phyloP scores from a whole-genome alignment of 2,797 vertebrate genomes.

The Gallinago nigripennis region DNA sequence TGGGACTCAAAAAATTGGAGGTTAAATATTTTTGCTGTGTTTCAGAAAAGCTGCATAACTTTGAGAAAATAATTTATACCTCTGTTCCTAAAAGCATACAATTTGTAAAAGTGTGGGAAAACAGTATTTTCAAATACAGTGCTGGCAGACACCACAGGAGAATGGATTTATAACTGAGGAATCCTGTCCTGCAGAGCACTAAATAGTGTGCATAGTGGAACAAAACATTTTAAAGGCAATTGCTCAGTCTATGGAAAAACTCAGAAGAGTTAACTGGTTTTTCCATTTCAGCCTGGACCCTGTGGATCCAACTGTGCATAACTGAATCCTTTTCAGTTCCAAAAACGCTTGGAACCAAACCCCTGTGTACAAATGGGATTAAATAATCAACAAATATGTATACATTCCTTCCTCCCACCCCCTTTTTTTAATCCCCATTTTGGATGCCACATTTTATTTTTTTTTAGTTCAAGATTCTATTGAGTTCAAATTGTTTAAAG shows the following conservation, averaged over 20 bases:
- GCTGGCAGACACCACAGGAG: not conserved
- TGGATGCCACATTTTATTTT: not conserved
- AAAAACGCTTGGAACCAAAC: not conserved
- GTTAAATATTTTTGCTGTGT: not conserved
- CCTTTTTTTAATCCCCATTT: not conserved
- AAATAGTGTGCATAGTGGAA: not conserved
- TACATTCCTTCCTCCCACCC: not conserved
- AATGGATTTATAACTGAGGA: not conserved
- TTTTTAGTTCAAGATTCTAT: not conserved
- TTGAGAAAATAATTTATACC: not conserved
- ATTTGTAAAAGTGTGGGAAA: not conserved
- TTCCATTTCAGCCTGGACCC: not conserved
- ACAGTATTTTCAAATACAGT: not conserved
- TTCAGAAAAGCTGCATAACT: not conserved
- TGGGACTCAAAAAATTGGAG: not conserved
- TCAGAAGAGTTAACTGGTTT: not conserved
- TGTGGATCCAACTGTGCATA: not conserved
- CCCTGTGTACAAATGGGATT: not conserved
- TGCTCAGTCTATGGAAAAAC: not conserved
- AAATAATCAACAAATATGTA: not conserved
- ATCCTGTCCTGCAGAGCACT: not conserved
- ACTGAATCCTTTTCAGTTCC: not conserved
- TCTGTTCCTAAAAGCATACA: not conserved
- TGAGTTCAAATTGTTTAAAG: conserved; percentile 7
- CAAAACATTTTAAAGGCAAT: not conserved